Evolutionary conservation across 2,113 vertebrate species (phyloP), one percentile per base, ranked within the genome.

Genomic region (Eolophus roseicapilla): DNA sequence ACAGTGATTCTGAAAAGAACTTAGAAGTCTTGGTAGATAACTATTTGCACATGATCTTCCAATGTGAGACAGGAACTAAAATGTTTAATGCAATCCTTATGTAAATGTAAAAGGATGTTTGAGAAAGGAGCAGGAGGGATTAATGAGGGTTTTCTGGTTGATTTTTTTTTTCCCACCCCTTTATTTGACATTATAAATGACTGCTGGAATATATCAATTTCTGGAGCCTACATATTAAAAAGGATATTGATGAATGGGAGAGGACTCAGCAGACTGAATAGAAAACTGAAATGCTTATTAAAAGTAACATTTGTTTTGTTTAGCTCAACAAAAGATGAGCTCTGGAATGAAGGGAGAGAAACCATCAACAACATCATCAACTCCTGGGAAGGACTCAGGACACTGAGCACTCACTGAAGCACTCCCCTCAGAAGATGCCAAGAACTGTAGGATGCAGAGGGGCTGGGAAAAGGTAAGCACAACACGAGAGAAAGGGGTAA

Each of bases 351-450:
- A 60, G 44, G 31, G 10, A 50, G 43, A 87, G 59, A 67, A 88
- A 20, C 39, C 16, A 62, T 31, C 29, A 75, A 11, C 28, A 52
- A 9, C 10, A 47, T 17, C 35, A 28, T 67, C 21, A 63, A 3
- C 21, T 62, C 27, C 12, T 55, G 83, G 20, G 39, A 47, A 69
- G 31, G 81, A 31, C 52, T 46, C 1, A 5, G 35, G n/a, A 69
- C 24, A 15, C 7, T 39, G 70, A 2, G 2, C 1, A 28, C 27
- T 64, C 37, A n/a, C 20, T 1, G 2, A 31, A 70, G 65, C 11
- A 5, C 33, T 70, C 9, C 37, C 7, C 28, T 78, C 8, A 25
- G 33, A 64, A 16, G 24, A 23, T 0, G 8, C 27, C 0, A 2
- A 64, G 31, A 64, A 31, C 47, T 49, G 29, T 6, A 16, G 33